phyloP scores from a whole-genome alignment of 2,888 invertebrate genomes.

The Hypsopygia costalis region DNA sequence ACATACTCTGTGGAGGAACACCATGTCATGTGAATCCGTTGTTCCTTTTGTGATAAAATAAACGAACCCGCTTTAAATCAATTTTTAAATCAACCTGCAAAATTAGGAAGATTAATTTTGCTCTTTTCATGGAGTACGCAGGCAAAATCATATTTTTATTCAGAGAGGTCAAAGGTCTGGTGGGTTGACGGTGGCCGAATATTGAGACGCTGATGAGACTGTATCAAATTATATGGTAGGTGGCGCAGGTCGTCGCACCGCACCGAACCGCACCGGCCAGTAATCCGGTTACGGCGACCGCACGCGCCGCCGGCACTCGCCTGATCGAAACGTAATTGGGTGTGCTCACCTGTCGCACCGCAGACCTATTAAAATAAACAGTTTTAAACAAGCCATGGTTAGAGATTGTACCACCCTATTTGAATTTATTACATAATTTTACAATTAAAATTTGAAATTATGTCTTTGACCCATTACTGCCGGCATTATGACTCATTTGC shows the following conservation, averaged over 20 bases:
- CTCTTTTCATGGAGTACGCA: no score
- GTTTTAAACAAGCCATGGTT: constrained; percentile 16
- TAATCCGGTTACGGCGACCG: constrained; percentile 68
- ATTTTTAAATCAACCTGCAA: no score
- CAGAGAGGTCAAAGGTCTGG: constrained; percentile 5
- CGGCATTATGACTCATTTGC: no score
- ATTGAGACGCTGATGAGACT: constrained; percentile 40
- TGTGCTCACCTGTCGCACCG: constrained; percentile 54
- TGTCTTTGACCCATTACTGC: no score
- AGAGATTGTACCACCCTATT: not conserved
- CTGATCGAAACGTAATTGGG: constrained; percentile 73
- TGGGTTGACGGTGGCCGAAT: constrained; percentile 1
- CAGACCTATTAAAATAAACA: constrained; percentile 33
- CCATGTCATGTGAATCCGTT: no score
- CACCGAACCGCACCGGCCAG: constrained; percentile 28
- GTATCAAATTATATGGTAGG: constrained; percentile 41
- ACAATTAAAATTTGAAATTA: no score
- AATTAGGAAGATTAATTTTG: no score
- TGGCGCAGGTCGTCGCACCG: constrained; percentile 20
- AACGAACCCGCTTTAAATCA: no score
- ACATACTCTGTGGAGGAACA: no score
- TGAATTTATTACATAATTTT: constrained; percentile 5
- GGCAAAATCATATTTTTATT: no score
- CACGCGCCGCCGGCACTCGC: constrained; percentile 49
- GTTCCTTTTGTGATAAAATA: no score